These are phyloP conservation scores for Chymomyza fuscimana DNA, from an alignment of 2,888 invertebrate genomes.

Conservation along the genomic window DNA sequence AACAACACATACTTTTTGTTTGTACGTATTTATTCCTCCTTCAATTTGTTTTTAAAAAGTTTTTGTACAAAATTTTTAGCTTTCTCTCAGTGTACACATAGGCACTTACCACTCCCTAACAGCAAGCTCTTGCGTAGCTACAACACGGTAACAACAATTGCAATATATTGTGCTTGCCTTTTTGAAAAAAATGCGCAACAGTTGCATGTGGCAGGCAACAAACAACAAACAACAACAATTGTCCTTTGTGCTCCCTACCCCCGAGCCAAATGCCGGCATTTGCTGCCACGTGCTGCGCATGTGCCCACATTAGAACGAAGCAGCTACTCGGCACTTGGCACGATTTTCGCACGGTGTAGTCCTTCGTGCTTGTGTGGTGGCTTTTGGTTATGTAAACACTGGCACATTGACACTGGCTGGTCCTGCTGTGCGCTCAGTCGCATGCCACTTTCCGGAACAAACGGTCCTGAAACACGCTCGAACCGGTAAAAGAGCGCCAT, in stretches of 20 bases:
- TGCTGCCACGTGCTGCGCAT: conserved; percentile 46
- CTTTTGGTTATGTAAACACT: conserved; percentile 23
- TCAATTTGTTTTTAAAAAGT: no score
- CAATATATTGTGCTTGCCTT: conserved; percentile 36
- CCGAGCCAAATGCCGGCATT: conserved; percentile 31
- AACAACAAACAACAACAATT: conserved; percentile 57
- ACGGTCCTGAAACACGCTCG: conserved; percentile 39
- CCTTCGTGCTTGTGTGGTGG: conserved; percentile 16
- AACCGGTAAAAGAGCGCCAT: neutral
- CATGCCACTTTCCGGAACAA: conserved; percentile 50
- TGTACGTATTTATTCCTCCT: no score
- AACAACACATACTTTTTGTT: no score
- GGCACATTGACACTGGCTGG: conserved; percentile 1
- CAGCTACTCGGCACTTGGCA: no score
- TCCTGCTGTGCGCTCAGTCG: conserved; percentile 41
- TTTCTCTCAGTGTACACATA: neutral
- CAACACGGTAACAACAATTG: conserved; percentile 35
- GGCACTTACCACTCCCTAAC: neutral
- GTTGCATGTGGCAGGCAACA: conserved; percentile 52
- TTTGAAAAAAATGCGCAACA: conserved; percentile 66
- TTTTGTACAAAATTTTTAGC: no score
- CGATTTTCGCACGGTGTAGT: conserved; percentile 24
- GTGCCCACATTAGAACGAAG: conserved; percentile 54
- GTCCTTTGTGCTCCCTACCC: conserved; percentile 54
- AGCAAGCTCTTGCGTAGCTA: neutral